Percentiles rank a stretch among this genome's conserved stretches.
phyloP scores from a whole-genome alignment of 1,140 invertebrate species.

The Campoletis sonorensis region DNA sequence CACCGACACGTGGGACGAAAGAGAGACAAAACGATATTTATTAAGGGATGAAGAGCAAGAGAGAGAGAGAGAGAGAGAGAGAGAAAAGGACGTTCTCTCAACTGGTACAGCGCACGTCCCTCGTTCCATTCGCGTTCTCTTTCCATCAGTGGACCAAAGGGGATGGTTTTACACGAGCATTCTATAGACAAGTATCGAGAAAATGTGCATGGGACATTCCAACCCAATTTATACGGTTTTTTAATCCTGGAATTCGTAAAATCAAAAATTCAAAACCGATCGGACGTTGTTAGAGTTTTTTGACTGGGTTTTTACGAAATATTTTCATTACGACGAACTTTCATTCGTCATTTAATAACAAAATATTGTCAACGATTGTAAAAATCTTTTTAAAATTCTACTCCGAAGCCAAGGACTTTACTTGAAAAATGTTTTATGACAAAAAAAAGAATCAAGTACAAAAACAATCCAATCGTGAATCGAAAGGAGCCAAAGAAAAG shows the following conservation, averaged over 20 bases:
- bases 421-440: no score
- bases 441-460: no score
- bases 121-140: not conserved
- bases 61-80: conserved; percentile 27
- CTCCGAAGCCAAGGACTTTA: no score
- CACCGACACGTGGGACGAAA: conserved; percentile 57
- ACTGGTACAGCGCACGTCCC: conserved; percentile 16
- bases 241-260: not conserved
- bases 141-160: conserved; percentile 7
- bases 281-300: no score
- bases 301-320: no score
- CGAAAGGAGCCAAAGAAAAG: no score
- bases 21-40: conserved; percentile 34
- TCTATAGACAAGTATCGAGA: not conserved
- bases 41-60: not conserved
- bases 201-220: not conserved
- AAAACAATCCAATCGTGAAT: no score
- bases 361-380: no score
- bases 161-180: not conserved
- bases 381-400: no score
- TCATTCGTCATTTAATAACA: no score
- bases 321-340: no score
- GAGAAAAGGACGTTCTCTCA: conserved; percentile 43
- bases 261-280: no score
- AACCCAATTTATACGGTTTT: not conserved